Evolutionary conservation across 2,113 vertebrate species (phyloP).

Genomic region (Papio anubis): DNA sequence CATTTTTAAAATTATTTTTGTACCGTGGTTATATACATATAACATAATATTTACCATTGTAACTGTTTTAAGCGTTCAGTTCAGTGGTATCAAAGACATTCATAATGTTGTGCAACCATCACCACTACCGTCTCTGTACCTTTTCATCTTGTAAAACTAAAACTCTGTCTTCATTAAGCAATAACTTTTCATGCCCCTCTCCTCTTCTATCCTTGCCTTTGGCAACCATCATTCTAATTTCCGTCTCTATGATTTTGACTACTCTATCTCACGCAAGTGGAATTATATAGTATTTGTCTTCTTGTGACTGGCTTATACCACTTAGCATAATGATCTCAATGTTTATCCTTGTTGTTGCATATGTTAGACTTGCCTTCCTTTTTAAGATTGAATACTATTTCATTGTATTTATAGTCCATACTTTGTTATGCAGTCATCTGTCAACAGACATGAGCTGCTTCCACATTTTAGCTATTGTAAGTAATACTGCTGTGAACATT

Average conservation of each 20-base stretch:
- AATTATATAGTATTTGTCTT: too few species aligned
- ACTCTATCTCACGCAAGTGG: neutral
- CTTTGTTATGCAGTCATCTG: neutral
- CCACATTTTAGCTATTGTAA: neutral
- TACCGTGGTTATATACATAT: neutral
- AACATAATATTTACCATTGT: neutral
- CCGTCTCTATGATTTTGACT: neutral
- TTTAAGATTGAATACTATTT: neutral
- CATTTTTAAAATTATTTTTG: neutral
- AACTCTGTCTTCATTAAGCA: neutral
- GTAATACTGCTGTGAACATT: neutral
- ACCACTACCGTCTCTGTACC: neutral
- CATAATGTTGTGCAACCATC: neutral
- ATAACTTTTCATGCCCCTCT: neutral
- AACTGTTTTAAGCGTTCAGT: too few species aligned
- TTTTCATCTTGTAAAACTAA: neutral
- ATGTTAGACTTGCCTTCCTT: neutral
- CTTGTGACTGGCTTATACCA: too few species aligned
- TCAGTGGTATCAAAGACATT: too few species aligned
- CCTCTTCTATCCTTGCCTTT: accelerated
- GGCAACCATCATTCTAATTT: neutral
- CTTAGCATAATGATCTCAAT: neutral
- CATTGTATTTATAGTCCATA: too few species aligned
- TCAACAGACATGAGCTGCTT: neutral
- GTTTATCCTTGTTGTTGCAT: too few species aligned